Base-by-base conservation (phyloP, 2,888 invertebrate genomes). In the Cyrtodaria siliqua region DNA sequence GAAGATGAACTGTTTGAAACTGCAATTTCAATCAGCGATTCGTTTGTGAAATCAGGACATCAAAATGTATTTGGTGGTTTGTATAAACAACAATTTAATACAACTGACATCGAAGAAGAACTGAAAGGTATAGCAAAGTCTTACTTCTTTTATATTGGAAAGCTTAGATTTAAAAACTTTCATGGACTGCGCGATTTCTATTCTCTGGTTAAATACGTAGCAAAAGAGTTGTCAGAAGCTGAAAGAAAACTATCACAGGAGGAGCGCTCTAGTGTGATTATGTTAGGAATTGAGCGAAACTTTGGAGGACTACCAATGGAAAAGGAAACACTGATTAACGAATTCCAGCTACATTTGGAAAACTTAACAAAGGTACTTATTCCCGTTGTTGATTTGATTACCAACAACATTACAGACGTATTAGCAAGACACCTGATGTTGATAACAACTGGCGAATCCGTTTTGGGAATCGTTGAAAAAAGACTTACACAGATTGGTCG, bases 181-280 rank as follows among this genome's bases (percentile, higher is more conserved):
- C 82, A 83, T 70, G 85, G 85, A 12, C 57, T 85, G 4, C 67
- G 85, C 14, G 85, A 85, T 56, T 83, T 72, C 24, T 85, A 85
- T 56, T 75, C 85, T 4, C 59, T 85, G 2, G 64, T 76, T 1
- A 82, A 79, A 47, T 69, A 50, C 24, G 29, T 69, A 26, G 63
- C 72, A 8, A 57, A 18, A 24, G 23, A 49, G 16, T 47, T 67
- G 2, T 12, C 55, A 0, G 33, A 29, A 4, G 47, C 29, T 24
- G 49, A 62, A 20, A 12, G 56, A 53, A 12, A 27, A 0, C 9
- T 56, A 9, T 52, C 64, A 6, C 38, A 53, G 42, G 52, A 67
- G 61, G 56, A 69, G 0, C 68, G 75, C 52, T 29, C 26, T 1
- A 24, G n/a, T 2, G 60, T 79, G n/a, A 63, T 85, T 16, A 18